phyloP scores from a whole-genome alignment of 2,888 invertebrate species.

The Trichopoda pennipes region DNA sequence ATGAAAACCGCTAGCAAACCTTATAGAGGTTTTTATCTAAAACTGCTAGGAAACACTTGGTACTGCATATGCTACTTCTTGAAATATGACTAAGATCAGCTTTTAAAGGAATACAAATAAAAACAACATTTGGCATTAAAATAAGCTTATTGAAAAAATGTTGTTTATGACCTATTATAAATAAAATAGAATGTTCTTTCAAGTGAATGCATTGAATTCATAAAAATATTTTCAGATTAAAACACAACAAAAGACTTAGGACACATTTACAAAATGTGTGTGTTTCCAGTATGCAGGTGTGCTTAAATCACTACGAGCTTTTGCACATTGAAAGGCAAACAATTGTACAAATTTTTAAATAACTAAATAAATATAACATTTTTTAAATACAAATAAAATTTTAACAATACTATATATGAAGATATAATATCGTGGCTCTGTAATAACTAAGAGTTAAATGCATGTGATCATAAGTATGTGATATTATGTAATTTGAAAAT shows the following conservation, averaged over 20 bases:
- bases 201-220: slow-evolving; percentile 2
- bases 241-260: slow-evolving; percentile 40
- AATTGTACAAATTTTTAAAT: slow-evolving; percentile 12
- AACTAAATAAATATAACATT: slow-evolving; percentile 19
- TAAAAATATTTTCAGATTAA: background rate
- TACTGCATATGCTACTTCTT: too few species aligned
- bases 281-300: slow-evolving; percentile 55
- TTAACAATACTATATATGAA: slow-evolving; percentile 7
- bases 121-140: slow-evolving; percentile 6
- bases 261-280: background rate
- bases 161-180: slow-evolving; percentile 7
- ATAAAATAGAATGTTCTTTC: slow-evolving; percentile 14
- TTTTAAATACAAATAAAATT: slow-evolving; percentile 5
- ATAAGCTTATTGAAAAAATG: background rate
- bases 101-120: background rate
- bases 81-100: background rate
- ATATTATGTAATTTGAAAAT: slow-evolving; percentile 19
- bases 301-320: slow-evolving; percentile 50
- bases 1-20: too few species aligned
- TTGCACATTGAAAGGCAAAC: slow-evolving; percentile 10
- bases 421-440: background rate
- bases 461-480: background rate
- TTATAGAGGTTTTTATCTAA: too few species aligned
- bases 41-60: too few species aligned
- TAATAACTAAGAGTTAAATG: background rate